Evolutionary conservation across 2,113 vertebrate genomes (phyloP).

Genomic region (Motacilla tschutschensis): DNA sequence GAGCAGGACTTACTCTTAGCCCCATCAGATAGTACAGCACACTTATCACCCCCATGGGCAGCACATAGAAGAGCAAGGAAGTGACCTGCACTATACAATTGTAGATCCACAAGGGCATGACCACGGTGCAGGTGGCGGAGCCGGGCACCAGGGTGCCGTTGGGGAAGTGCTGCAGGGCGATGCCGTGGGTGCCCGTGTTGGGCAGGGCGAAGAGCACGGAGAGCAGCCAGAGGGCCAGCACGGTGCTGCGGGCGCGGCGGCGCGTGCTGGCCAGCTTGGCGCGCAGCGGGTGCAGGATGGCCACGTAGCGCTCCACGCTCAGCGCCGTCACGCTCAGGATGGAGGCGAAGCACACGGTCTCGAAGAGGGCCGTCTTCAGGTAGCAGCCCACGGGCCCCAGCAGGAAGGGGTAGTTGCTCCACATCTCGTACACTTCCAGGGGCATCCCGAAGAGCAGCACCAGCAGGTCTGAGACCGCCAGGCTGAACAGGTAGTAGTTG

Average conservation of each 20-base stretch:
- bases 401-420: conserved; percentile 93
- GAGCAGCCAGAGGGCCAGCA: conserved; percentile 81
- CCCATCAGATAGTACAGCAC: conserved; percentile 90
- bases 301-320: conserved; percentile 90
- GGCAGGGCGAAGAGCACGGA: conserved; percentile 87
- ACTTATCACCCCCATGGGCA: conserved; percentile 90
- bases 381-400: conserved; percentile 86
- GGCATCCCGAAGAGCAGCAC: conserved; percentile 92
- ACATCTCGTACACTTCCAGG: conserved; percentile 93
- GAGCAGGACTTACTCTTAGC: conserved; percentile 74
- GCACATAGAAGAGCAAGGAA: conserved; percentile 86
- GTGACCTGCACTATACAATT: conserved; percentile 90
- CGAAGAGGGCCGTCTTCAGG: conserved; percentile 90
- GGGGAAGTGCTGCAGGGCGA: conserved; percentile 69
- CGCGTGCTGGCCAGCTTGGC: conserved; percentile 88
- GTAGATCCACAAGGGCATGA: conserved; percentile 89
- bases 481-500: conserved; percentile 94
- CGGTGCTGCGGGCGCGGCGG: conserved; percentile 82
- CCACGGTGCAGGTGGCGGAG: conserved; percentile 83
- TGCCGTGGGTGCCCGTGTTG: conserved; percentile 89
- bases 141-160: conserved; percentile 70
- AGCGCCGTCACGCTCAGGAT: conserved; percentile 89
- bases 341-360: conserved; percentile 91
- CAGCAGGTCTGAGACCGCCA: conserved; percentile 89
- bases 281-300: conserved; percentile 84